These are phyloP conservation scores for Polyergus mexicanus DNA, from an alignment of 1,140 invertebrate genomes.

Conservation along the genomic window DNA sequence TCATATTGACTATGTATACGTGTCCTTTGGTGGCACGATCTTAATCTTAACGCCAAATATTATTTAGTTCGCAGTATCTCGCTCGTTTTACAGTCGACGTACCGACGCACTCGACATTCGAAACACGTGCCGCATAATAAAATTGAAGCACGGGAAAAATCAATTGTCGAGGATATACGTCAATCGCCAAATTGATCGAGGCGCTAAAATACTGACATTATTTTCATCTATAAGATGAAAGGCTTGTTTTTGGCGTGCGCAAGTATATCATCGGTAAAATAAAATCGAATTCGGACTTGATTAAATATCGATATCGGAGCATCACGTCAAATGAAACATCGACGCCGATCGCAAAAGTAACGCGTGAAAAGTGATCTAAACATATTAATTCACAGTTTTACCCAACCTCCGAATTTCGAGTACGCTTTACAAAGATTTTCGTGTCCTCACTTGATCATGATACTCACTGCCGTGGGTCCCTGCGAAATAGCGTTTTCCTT, in stretches of 20 bases:
- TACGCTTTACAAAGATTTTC: constrained; percentile 83
- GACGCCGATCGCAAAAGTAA: neutral
- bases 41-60: constrained; percentile 57
- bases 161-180: constrained; percentile 8
- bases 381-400: constrained; percentile 58
- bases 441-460: constrained; percentile 85
- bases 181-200: neutral
- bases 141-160: constrained; percentile 39
- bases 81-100: constrained; percentile 49
- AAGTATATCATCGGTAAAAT: neutral
- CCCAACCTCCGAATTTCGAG: constrained; percentile 79
- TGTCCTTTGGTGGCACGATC: constrained; percentile 41
- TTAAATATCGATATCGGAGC: neutral
- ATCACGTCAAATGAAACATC: neutral
- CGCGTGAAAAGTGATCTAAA: neutral
- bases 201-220: neutral
- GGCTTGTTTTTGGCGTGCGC: neutral
- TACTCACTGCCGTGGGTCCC: constrained; percentile 84
- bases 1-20: constrained; percentile 67
- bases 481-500: constrained; percentile 84
- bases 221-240: too few species aligned
- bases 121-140: constrained; percentile 29
- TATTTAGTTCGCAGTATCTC: constrained; percentile 64
- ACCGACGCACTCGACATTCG: constrained; percentile 71
- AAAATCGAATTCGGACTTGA: constrained; percentile 9